Evolutionary conservation across 2,797 vertebrate species (phyloP).

Genomic region (Anguilla megastoma): DNA sequence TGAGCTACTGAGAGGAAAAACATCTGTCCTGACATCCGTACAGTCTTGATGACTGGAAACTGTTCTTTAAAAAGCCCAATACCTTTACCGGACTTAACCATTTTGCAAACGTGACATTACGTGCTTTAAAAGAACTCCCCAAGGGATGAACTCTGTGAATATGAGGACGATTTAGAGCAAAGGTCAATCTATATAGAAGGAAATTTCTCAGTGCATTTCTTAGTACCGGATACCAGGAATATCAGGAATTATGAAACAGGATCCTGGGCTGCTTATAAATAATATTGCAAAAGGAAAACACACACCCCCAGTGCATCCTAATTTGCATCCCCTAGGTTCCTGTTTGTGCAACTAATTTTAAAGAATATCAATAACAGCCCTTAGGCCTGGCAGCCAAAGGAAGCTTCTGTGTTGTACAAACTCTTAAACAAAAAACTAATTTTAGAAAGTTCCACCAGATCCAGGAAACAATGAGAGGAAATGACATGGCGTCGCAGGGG

Average conservation of each 20-base stretch:
- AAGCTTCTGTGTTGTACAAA: conserved; percentile 76
- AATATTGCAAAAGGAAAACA: conserved; percentile 57
- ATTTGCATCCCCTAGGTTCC: conserved; percentile 70
- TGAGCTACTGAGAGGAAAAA: conserved; percentile 55
- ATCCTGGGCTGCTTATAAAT: conserved; percentile 58
- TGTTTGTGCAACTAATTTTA: conserved; percentile 69
- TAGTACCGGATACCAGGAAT: conserved; percentile 35
- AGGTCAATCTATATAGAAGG: conserved; percentile 54
- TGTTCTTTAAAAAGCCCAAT: conserved; percentile 26
- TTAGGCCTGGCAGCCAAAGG: conserved; percentile 67
- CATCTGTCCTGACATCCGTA: conserved; percentile 46
- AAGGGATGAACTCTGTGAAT: conserved; percentile 23
- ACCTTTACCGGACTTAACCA: conserved; percentile 41
- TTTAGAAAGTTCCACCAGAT: conserved; percentile 81
- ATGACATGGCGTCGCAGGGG: conserved; percentile 75
- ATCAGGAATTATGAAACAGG: conserved; percentile 62
- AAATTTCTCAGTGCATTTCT: conserved; percentile 40
- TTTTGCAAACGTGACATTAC: conserved; percentile 53
- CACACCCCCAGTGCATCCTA: conserved; percentile 67
- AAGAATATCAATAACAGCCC: conserved; percentile 62
- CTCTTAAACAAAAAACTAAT: conserved; percentile 86
- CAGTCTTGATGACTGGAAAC: conserved; percentile 8
- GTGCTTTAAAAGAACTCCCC: conserved; percentile 35
- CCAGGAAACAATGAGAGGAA: conserved; percentile 87
- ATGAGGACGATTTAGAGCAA: conserved; percentile 45